Conservation (phyloP, 1,140 invertebrate genomes). For the Dendrolimus punctatus region DNA sequence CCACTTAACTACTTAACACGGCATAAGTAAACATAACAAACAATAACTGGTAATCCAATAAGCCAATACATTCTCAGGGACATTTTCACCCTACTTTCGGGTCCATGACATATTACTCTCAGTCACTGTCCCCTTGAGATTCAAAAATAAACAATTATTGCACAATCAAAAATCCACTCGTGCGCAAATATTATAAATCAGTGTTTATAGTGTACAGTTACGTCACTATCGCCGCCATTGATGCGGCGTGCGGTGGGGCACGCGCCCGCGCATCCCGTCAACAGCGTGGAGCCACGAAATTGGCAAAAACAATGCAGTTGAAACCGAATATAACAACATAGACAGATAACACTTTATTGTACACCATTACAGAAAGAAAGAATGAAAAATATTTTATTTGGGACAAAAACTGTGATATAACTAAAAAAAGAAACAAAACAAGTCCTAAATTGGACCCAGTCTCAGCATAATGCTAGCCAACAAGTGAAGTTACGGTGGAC, state of each 20-base stretch:
- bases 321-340: no score
- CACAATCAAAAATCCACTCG: constrained; percentile 56
- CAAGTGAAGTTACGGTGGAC: no score
- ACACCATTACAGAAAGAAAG: no score
- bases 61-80: constrained; percentile 43
- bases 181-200: constrained; percentile 58
- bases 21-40: no score
- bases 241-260: constrained; percentile 38
- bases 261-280: constrained; percentile 31
- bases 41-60: constrained; percentile 39
- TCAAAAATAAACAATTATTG: constrained; percentile 65
- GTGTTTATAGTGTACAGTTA: constrained; percentile 11
- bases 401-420: no score
- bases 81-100: constrained; percentile 6
- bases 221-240: constrained; percentile 17
- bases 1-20: background rate
- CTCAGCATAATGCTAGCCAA: no score
- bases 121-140: no score
- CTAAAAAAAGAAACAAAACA: no score
- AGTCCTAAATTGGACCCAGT: no score
- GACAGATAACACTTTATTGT: no score
- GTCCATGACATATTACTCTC: no score
- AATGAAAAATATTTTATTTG: no score
- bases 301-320: constrained; percentile 4
- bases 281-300: constrained; percentile 8